Percentiles rank a stretch among this genome's conserved stretches.
Evolutionary conservation across 2,113 vertebrate species (phyloP).

Genomic region (Ovis aries): DNA sequence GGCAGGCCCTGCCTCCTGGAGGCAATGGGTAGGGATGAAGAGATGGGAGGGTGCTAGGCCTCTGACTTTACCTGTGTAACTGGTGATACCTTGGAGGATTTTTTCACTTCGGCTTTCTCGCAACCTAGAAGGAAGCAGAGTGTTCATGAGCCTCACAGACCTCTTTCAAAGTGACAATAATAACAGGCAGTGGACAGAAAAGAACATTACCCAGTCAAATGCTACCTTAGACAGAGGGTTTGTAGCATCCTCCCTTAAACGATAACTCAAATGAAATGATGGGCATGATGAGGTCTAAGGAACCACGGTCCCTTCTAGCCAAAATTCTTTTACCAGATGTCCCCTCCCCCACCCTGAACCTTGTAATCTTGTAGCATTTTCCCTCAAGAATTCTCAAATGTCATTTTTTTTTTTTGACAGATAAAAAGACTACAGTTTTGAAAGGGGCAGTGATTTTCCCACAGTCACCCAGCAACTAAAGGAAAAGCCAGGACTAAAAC

Average conservation of each 20-base stretch:
- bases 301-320: background rate
- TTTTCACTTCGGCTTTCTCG: background rate
- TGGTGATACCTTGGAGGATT: background rate
- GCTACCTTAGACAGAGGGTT: background rate
- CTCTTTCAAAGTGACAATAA: background rate
- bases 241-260: background rate
- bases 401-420: background rate
- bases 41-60: background rate
- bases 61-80: slow-evolving; percentile 40
- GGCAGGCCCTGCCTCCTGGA: background rate
- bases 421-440: background rate
- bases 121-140: slow-evolving; percentile 57
- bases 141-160: background rate
- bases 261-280: background rate
- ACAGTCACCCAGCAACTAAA: background rate
- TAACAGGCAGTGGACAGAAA: background rate
- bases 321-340: background rate
- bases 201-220: background rate
- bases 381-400: background rate
- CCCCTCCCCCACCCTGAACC: background rate
- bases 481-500: background rate
- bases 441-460: background rate
- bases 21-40: background rate
- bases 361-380: background rate
- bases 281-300: background rate